Base-by-base conservation (phyloP, 2,797 vertebrate species). In the Xiphophorus birchmanni region DNA sequence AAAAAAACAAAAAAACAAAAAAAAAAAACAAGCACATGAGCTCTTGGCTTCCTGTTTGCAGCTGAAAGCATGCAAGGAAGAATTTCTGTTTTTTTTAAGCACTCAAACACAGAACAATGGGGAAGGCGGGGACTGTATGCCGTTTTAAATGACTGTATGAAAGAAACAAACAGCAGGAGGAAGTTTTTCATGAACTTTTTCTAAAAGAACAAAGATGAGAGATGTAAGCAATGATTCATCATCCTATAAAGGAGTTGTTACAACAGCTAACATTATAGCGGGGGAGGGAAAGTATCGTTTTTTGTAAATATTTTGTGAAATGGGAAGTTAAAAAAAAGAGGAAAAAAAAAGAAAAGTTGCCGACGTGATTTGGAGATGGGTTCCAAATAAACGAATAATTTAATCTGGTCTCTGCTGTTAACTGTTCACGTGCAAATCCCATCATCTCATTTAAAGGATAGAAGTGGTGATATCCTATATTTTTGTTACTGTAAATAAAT, bases 291-390 rank as follows among this genome's bases (percentile, higher is more conserved):
- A 92, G 82, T 90, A 91, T 94, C 91, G 94, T 93, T 92, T 94
- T 95, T 95, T 96, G 96, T 96, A 96, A 95, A 96, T 96, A 96
- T 95, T 96, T 96, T 96, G 94, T 95, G 95, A 95, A 95, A 95
- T 94, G 94, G 92, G 94, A 72, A 45, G 42, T 72, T 1, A 44
- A 45, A 69, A 71, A 69, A 69, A 44, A 40, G 0, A 32, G 29
- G 6, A 35, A 29, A 29, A 93, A 93, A 93, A 93, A 92, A 90
- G 92, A 95, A 93, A 94, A 93, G 91, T 92, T 88, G 90, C 89
- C 60, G 91, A 93, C 88, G 76, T 95, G 94, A 94, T 95, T 95
- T 95, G 94, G 93, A 95, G 91, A 81, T 90, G 93, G 91, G 93
- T 95, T 95, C 89, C 93, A 94, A 96, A 96, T 96, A 96, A 96